Evolutionary conservation across 1,140 invertebrate genomes (phyloP).

Genomic region (Drosophila nikananu): DNA sequence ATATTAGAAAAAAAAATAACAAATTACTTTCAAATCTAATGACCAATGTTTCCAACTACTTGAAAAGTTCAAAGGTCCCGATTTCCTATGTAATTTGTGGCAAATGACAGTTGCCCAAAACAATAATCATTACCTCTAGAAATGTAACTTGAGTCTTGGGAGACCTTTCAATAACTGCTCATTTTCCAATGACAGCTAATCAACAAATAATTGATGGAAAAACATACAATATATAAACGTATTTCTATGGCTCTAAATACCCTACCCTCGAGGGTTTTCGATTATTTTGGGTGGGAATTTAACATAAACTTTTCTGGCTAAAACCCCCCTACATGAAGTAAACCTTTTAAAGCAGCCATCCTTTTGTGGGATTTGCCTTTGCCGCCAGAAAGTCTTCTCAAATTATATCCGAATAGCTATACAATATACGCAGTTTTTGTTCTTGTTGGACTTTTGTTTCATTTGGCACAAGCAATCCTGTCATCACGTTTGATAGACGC

Average conservation of each 20-base stretch:
- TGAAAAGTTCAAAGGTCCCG: neutral
- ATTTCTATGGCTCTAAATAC: neutral
- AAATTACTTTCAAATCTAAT: neutral
- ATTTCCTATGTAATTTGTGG: neutral
- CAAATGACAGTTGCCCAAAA: conserved; percentile 3
- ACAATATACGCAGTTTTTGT: conserved; percentile 3
- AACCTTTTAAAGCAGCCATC: conserved; percentile 6
- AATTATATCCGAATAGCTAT: conserved; percentile 7
- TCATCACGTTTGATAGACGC: conserved; percentile 24
- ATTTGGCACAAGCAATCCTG: conserved; percentile 7
- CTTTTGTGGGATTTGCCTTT: conserved; percentile 7
- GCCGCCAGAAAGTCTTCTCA: neutral
- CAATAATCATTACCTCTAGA: neutral
- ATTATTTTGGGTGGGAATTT: neutral
- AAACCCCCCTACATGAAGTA: neutral
- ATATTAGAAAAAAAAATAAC: neutral
- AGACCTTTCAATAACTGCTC: neutral
- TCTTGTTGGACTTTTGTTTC: conserved; percentile 4
- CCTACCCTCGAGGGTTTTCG: neutral
- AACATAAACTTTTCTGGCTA: neutral
- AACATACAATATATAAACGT: neutral
- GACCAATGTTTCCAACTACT: neutral
- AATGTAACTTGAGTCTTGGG: neutral
- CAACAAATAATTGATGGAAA: neutral
- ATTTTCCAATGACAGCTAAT: neutral